A percentile compares a stretch with the other conserved stretches of the same genome.
Evolutionary conservation across 2,888 invertebrate species (phyloP).

Genomic region (Lutraria lutraria): DNA sequence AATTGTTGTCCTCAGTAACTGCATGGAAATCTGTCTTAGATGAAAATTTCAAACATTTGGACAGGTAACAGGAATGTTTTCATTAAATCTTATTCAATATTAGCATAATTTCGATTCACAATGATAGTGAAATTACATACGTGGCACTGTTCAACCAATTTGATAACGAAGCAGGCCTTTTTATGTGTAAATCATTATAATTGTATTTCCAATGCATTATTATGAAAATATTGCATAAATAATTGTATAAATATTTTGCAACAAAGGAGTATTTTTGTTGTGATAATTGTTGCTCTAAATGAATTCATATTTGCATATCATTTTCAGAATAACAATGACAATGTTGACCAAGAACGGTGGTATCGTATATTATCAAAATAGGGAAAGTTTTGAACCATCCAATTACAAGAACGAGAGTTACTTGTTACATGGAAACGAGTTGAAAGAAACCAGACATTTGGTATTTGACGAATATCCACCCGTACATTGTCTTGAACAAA

Average conservation of each 20-base stretch:
- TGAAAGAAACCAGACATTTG: constrained; percentile 13
- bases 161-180: too few species aligned
- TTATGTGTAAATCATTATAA: too few species aligned
- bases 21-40: constrained; percentile 16
- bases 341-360: constrained; percentile 45
- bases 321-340: constrained; percentile 39
- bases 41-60: constrained; percentile 22
- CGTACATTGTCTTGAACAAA: constrained; percentile 45
- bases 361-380: constrained; percentile 35
- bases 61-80: constrained; percentile 19
- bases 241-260: too few species aligned
- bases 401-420: constrained; percentile 17
- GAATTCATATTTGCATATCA: too few species aligned
- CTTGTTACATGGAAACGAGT: constrained; percentile 12
- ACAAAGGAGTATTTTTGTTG: too few species aligned
- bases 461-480: constrained; percentile 49
- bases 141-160: too few species aligned
- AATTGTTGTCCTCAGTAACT: not conserved
- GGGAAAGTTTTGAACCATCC: not conserved
- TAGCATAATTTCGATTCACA: too few species aligned
- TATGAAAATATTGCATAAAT: too few species aligned
- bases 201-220: too few species aligned
- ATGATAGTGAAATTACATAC: too few species aligned
- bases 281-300: too few species aligned
- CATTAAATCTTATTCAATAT: too few species aligned